Evolutionary conservation across 2,888 invertebrate species (phyloP).

Genomic region (Aleiodes alternator): DNA sequence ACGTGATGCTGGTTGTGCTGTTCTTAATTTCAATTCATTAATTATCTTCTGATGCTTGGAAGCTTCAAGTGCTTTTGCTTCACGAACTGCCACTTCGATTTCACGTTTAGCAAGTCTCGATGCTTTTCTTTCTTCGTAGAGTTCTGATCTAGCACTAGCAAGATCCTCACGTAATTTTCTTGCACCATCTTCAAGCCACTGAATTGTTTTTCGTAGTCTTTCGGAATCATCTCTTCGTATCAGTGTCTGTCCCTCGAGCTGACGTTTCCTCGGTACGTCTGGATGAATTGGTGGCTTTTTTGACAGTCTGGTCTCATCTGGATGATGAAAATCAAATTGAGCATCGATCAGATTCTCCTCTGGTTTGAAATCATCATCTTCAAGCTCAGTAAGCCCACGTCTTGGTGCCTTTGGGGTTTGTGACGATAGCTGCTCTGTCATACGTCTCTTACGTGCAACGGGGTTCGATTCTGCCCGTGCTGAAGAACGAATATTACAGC

Average conservation of each 20-base stretch:
- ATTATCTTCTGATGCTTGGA: conserved; percentile 63
- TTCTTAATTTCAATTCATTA: conserved; percentile 58
- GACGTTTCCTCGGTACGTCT: conserved; percentile 44
- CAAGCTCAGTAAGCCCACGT: background rate
- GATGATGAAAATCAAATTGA: conserved; percentile 21
- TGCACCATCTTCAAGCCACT: conserved; percentile 67
- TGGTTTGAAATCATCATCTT: background rate
- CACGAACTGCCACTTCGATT: conserved; percentile 61
- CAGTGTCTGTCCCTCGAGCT: conserved; percentile 28
- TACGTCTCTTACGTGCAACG: conserved; percentile 64
- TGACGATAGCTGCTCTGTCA: conserved; percentile 58
- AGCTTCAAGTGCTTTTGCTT: conserved; percentile 62
- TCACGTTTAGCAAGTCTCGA: conserved; percentile 63
- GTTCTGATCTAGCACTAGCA: conserved; percentile 63
- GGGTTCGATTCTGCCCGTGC: conserved; percentile 61
- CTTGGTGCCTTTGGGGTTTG: conserved; percentile 50
- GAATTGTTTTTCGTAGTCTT: conserved; percentile 65
- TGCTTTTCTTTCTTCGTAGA: conserved; percentile 66
- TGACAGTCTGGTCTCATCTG: conserved; percentile 33
- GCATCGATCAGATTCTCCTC: background rate
- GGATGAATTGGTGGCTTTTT: conserved; percentile 52
- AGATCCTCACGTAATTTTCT: conserved; percentile 65
- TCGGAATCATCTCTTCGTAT: conserved; percentile 57
- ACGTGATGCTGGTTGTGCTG: conserved; percentile 56
- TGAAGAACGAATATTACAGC: conserved; percentile 45